Evolutionary conservation across 2,113 vertebrate species (phyloP).

Genomic region (Dermatemys mawii): DNA sequence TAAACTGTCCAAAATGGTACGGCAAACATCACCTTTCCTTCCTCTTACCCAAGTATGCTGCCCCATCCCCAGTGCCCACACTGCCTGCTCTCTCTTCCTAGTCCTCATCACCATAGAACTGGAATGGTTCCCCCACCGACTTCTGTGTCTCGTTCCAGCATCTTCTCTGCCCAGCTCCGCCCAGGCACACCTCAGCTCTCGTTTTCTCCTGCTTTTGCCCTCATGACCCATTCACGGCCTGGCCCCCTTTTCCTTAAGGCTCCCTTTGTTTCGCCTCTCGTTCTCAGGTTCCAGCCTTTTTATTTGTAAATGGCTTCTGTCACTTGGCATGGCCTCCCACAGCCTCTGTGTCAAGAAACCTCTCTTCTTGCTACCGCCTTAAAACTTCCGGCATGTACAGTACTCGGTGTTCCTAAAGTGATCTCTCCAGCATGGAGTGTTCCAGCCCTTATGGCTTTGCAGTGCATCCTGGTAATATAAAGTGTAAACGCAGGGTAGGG

Average conservation of each 20-base stretch:
- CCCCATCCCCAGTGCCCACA: background rate
- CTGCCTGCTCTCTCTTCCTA: background rate
- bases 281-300: background rate
- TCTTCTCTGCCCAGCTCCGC: background rate
- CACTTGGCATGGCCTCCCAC: background rate
- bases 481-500: background rate
- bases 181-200: background rate
- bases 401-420: background rate
- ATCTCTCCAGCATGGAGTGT: background rate
- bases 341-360: background rate
- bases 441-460: background rate
- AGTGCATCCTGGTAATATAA: background rate
- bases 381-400: background rate
- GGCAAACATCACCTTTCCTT: background rate
- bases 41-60: background rate
- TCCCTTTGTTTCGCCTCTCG: background rate
- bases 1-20: background rate
- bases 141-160: background rate
- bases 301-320: background rate
- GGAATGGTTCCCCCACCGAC: background rate
- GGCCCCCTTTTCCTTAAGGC: background rate
- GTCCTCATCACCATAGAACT: background rate
- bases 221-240: background rate
- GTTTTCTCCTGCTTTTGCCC: background rate
- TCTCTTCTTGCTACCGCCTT: background rate